Percentiles rank a stretch among this genome's conserved stretches.
These are phyloP conservation scores for Aphaenogaster ashmeadi DNA, from an alignment of 1,140 invertebrate species.

Conservation along the genomic window DNA sequence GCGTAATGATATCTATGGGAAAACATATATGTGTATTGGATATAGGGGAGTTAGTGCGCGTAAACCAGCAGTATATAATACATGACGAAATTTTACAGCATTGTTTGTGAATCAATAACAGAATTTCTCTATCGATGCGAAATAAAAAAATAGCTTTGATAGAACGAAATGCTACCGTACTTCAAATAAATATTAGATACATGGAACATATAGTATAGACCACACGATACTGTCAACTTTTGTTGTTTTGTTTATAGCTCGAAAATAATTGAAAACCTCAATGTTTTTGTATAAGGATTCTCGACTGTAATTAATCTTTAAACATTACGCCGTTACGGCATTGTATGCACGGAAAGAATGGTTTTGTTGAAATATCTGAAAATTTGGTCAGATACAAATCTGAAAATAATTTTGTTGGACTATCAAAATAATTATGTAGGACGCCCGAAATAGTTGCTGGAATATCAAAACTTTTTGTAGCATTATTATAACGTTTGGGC, in stretches of 20 bases:
- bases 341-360: neutral
- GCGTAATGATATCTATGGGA: conserved; percentile 23
- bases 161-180: neutral
- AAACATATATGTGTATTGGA: neutral
- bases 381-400: too few relatives aligned
- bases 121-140: neutral
- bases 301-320: neutral
- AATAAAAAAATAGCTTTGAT: neutral
- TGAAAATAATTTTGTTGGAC: too few relatives aligned
- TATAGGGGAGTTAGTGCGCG: neutral
- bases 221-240: neutral
- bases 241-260: neutral
- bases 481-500: too few relatives aligned
- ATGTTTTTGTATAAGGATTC: neutral
- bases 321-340: neutral
- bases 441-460: too few relatives aligned
- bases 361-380: too few relatives aligned
- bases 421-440: too few relatives aligned
- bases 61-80: neutral
- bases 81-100: neutral
- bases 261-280: neutral
- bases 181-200: conserved; percentile 14
- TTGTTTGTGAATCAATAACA: conserved; percentile 1
- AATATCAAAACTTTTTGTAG: too few relatives aligned
- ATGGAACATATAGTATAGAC: neutral